Base-by-base conservation (phyloP, 1,140 invertebrate genomes). In the Gryon sp. region DNA sequence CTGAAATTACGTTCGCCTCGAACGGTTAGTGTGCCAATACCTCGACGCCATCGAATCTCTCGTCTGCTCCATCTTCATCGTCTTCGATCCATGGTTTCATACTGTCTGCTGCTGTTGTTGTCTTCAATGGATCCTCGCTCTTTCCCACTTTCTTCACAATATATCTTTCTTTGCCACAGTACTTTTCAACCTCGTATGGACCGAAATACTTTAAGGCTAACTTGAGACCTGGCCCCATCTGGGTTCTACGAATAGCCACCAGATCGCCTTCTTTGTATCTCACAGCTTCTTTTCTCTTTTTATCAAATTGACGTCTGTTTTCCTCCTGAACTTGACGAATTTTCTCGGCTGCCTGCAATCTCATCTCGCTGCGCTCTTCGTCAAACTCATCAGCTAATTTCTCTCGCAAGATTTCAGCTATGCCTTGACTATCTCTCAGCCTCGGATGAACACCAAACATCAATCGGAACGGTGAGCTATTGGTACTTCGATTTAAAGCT, bases 121-220 rank as follows among this genome's bases (percentile, higher is more conserved):
- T n/a, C n/a, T n/a, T n/a, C n/a, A n/a, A n/a, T n/a, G n/a, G n/a
- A n/a, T n/a, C n/a, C n/a, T n/a, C n/a, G n/a, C n/a, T n/a, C n/a
- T n/a, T n/a, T n/a, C n/a, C n/a, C n/a, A n/a, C n/a, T n/a, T n/a
- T n/a, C n/a, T n/a, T n/a, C n/a, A n/a, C n/a, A n/a, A n/a, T n/a
- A n/a, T n/a, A n/a, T n/a, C n/a, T n/a, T n/a, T n/a, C n/a, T n/a
- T n/a, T n/a, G n/a, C n/a, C n/a, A n/a, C n/a, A n/a, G n/a, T n/a
- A n/a, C n/a, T n/a, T n/a, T n/a, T n/a, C n/a, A n/a, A 68, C 32
- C 11, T 55, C 12, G 9, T 70, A 60, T 8, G 53, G 36, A 4
- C 66, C 53, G 0, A 60, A 22, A 12, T 24, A 70, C 20, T 50
- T 60, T 0, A 19, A 7, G 1, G 16, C 19, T 22, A 69, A 2